A percentile compares a stretch with the other conserved stretches of the same genome.
Conservation (phyloP, 2,888 invertebrate genomes). For the Machimus rusticus region DNA sequence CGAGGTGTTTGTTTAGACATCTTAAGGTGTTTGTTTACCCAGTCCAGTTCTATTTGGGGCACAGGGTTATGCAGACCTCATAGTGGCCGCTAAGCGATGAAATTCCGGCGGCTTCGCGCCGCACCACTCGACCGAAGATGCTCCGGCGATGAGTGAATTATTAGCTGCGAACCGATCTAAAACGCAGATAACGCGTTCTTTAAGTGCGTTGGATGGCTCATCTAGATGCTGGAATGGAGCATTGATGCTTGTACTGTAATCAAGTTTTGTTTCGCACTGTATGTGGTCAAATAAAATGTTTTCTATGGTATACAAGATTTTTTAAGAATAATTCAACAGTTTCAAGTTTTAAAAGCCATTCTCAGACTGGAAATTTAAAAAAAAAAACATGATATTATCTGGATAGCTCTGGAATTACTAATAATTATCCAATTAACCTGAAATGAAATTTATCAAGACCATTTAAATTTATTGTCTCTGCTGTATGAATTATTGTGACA, state of each 20-base stretch:
- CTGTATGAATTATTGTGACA: too few species aligned
- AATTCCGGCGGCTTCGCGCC: background rate
- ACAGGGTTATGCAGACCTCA: background rate
- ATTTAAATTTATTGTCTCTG: too few species aligned
- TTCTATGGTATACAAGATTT: background rate
- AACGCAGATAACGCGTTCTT: background rate
- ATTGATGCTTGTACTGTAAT: background rate
- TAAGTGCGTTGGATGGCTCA: background rate
- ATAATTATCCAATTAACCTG: too few species aligned
- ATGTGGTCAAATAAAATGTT: background rate
- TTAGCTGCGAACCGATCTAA: background rate
- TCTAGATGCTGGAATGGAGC: background rate
- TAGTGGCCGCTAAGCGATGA: background rate
- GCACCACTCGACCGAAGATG: background rate
- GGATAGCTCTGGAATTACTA: too few species aligned
- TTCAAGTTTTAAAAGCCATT: too few species aligned
- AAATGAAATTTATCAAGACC: too few species aligned
- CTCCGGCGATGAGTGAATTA: slow-evolving; percentile 2
- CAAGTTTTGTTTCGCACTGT: background rate
- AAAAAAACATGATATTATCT: too few species aligned
- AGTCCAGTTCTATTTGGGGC: slow-evolving; percentile 10
- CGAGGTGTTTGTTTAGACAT: slow-evolving; percentile 21
- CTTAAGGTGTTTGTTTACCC: slow-evolving; percentile 12
- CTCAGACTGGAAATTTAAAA: too few species aligned
- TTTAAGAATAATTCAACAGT: background rate